These are phyloP conservation scores for Drosophila ezoana DNA, from an alignment of 2,888 invertebrate species.

Conservation along the genomic window DNA sequence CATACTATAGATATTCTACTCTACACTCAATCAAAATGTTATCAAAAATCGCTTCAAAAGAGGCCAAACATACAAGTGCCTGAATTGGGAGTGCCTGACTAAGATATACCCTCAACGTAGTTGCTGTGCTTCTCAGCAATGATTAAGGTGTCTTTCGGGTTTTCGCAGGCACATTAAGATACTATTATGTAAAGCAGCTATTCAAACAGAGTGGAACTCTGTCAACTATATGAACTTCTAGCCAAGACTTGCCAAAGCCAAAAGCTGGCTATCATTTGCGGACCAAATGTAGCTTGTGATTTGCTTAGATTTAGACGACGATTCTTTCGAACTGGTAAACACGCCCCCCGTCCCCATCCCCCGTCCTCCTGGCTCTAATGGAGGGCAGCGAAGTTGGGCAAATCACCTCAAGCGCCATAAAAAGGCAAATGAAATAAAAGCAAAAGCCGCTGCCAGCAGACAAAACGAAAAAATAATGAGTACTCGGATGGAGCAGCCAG, in stretches of 20 bases:
- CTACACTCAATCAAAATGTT: no score
- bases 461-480: constrained; percentile 75
- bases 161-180: no score
- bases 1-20: no score
- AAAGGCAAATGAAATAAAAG: constrained; percentile 72
- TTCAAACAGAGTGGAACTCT: no score
- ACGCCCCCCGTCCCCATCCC: constrained; percentile 25
- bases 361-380: constrained; percentile 21
- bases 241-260: constrained; percentile 28
- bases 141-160: no score
- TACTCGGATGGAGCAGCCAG: constrained; percentile 33
- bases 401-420: constrained; percentile 80
- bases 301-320: constrained; percentile 62
- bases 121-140: no score
- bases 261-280: constrained; percentile 72
- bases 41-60: no score
- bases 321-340: constrained; percentile 40
- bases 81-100: no score
- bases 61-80: no score
- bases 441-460: constrained; percentile 59
- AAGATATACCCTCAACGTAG: no score
- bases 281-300: constrained; percentile 79
- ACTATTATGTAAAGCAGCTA: no score
- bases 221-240: constrained; percentile 21
- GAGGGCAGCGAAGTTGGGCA: constrained; percentile 57